Evolutionary conservation across 1,140 invertebrate species (phyloP).

Genomic region (Drosophila lini): DNA sequence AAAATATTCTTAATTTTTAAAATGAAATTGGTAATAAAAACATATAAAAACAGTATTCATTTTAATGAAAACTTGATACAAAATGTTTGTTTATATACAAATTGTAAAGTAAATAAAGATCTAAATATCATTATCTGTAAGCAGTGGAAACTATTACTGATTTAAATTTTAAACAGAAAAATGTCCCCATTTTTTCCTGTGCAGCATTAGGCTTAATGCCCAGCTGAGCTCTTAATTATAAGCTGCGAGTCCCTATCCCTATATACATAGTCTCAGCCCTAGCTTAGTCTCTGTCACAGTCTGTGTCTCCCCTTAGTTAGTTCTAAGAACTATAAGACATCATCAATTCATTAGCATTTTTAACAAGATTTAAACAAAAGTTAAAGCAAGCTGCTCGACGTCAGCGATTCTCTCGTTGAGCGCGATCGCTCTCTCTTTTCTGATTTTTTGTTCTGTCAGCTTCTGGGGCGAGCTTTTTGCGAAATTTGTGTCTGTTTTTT

Average conservation of each 20-base stretch:
- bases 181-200: conserved; percentile 1
- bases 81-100: background rate
- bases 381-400: conserved; percentile 52
- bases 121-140: background rate
- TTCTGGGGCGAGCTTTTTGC: conserved; percentile 54
- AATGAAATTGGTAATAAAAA: too few species aligned
- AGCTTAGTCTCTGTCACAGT: background rate
- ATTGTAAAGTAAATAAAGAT: too few species aligned
- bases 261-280: background rate
- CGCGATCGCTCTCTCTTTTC: conserved; percentile 13
- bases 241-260: background rate
- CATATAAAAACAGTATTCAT: background rate
- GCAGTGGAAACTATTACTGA: background rate
- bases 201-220: conserved; percentile 3
- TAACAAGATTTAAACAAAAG: conserved; percentile 48
- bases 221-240: conserved; percentile 56
- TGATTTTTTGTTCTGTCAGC: conserved; percentile 34
- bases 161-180: background rate
- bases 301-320: background rate
- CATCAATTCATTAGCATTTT: conserved; percentile 70
- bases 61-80: background rate
- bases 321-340: conserved; percentile 43
- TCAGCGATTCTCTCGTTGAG: conserved; percentile 25
- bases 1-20: too few species aligned
- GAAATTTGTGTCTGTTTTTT: conserved; percentile 53